Evolutionary conservation across 2,888 invertebrate species (phyloP), one percentile per base, ranked within the genome.

Genomic region (Embidobia sp.): DNA sequence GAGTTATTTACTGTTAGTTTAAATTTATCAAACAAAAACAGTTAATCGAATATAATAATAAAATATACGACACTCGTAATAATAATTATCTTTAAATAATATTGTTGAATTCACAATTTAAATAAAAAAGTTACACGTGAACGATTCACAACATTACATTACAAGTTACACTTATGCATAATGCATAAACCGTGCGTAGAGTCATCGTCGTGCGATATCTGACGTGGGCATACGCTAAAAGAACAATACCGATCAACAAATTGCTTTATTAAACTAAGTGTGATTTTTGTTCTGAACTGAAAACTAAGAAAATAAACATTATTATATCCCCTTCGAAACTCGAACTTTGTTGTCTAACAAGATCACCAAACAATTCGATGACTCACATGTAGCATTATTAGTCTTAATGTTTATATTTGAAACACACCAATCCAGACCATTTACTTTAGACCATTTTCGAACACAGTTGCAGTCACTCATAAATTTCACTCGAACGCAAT

Each of bases 161-260:
- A 15, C 48, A 67, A 40, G 49, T 53, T 49, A 10, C 2, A 10
- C 22, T 19, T 37, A 57, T 67, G 11, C 37, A 57, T 57, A 11
- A 67, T 57, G 37, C 59, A 69, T 51, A 29, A 48, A 33, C 26
- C 27, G 51, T 40, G 57, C 59, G 35, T 51, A 57, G 31, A 67
- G 57, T 27, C n/a, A n/a, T n/a, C 57, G 57, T 26, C 57, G 42
- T 59, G 26, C 31, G 31, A 51, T 35, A 27, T 51, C 59, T 70
- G 69, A 70, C 69, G 69, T 70, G 69, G 70, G 44, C 51, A 59
- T 70, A 59, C 10, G 31, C 26, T 69, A 27, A 19, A 18, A 4
- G 51, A 42, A 49, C 22, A 51, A 59, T 18, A 16, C 22, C 44
- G 15, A 44, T 42, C 26, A 44, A 61, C 40, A 59, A 61, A 61